These are phyloP conservation scores for Uloborus plumipes DNA, from an alignment of 2,888 invertebrate genomes.

Conservation along the genomic window DNA sequence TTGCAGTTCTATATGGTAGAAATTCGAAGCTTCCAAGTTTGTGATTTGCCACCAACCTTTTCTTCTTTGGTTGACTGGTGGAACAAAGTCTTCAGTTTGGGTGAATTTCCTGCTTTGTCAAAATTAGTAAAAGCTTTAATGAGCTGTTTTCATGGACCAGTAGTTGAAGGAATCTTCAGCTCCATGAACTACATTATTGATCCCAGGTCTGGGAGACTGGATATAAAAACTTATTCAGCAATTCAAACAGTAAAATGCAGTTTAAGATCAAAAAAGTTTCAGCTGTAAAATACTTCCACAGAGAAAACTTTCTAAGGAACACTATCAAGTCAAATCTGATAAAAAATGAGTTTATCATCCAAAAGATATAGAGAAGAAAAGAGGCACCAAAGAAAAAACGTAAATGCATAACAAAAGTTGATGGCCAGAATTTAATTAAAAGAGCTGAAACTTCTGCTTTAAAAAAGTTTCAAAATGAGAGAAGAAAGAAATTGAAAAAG, in stretches of 20 bases:
- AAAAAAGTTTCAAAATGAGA: no score
- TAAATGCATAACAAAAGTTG: no score
- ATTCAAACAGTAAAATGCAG: not conserved
- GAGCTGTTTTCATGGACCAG: not conserved
- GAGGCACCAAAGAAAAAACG: no score
- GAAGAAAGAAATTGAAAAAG: no score
- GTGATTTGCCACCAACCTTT: not conserved
- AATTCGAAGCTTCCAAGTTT: not conserved
- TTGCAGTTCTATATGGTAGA: not conserved
- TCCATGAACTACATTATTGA: not conserved
- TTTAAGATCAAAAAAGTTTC: not conserved
- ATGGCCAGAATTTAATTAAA: no score
- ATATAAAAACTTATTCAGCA: not conserved
- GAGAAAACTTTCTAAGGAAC: not conserved
- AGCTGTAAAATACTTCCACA: conserved; percentile 1
- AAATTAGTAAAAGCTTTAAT: not conserved
- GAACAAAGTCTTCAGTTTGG: not conserved
- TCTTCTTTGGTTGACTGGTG: not conserved
- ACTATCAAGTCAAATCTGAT: not conserved
- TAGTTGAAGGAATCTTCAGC: not conserved
- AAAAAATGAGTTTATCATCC: not conserved
- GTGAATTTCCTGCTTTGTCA: not conserved
- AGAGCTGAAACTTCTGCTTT: no score
- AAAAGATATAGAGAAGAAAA: conserved; percentile 7
- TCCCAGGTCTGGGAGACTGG: not conserved